Percentiles rank a stretch among this genome's conserved stretches.
phyloP scores from a whole-genome alignment of 2,113 vertebrate genomes.

The Symphodus melops region DNA sequence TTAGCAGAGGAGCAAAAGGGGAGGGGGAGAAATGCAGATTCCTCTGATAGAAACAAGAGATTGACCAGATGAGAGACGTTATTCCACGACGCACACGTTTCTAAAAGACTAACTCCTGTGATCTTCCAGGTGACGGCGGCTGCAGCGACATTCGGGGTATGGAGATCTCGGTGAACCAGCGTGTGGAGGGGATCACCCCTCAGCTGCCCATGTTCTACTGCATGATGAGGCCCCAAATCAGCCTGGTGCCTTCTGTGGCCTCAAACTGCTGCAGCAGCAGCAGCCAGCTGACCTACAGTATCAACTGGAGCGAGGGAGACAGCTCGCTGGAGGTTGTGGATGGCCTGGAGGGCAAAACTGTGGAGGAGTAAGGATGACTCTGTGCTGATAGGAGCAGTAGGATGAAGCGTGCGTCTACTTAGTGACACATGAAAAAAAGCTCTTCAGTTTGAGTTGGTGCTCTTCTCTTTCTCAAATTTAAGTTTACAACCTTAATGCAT shows the following conservation, averaged over 20 bases:
- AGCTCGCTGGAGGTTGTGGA: slow-evolving; percentile 89
- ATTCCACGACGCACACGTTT: background rate
- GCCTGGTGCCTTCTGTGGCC: slow-evolving; percentile 83
- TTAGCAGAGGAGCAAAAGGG: no score
- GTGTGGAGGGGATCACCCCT: slow-evolving; percentile 87
- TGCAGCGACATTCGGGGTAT: slow-evolving; percentile 87
- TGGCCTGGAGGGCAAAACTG: slow-evolving; percentile 87
- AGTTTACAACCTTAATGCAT: no score
- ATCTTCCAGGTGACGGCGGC: slow-evolving; percentile 83
- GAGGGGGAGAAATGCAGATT: no score
- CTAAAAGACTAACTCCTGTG: background rate
- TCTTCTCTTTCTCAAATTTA: no score
- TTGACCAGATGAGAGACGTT: no score
- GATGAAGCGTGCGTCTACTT: background rate
- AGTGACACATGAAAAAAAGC: background rate
- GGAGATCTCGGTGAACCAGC: slow-evolving; percentile 88
- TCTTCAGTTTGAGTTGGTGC: no score
- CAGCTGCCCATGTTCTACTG: slow-evolving; percentile 90
- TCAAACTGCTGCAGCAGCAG: no score
- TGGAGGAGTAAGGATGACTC: slow-evolving; percentile 84
- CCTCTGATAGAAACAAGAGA: no score
- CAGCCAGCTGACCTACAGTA: slow-evolving; percentile 70
- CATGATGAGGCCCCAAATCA: slow-evolving; percentile 87
- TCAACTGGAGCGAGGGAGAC: slow-evolving; percentile 93
- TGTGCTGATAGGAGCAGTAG: no score